Evolutionary conservation across 2,888 invertebrate genomes (phyloP).

Genomic region (Scrobipalpa costella): DNA sequence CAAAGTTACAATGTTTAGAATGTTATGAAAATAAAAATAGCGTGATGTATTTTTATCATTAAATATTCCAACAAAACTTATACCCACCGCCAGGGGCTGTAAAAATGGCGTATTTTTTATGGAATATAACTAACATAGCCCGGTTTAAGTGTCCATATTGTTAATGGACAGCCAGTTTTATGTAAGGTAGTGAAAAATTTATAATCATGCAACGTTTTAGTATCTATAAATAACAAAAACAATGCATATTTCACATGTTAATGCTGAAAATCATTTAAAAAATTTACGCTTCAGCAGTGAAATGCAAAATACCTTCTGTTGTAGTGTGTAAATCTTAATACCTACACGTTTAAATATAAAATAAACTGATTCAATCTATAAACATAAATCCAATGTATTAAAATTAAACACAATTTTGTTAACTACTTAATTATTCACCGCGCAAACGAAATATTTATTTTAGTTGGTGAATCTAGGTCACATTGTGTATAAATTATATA

Average conservation of each 20-base stretch:
- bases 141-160: slow-evolving; percentile 1
- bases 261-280: not conserved
- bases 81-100: not conserved
- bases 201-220: slow-evolving; percentile 6
- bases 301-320: not conserved
- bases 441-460: too few relatives aligned
- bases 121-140: not conserved
- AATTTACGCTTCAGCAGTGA: not conserved
- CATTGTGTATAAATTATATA: too few relatives aligned
- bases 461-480: too few relatives aligned
- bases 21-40: too few relatives aligned
- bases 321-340: too few relatives aligned
- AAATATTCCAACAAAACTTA: not conserved
- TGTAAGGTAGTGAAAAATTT: not conserved
- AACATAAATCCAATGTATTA: too few relatives aligned
- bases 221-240: not conserved
- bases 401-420: too few relatives aligned
- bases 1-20: too few relatives aligned
- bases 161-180: slow-evolving; percentile 7
- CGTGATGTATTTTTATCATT: not conserved
- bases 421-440: too few relatives aligned
- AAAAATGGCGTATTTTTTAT: not conserved
- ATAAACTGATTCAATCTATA: too few relatives aligned
- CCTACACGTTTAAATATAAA: too few relatives aligned
- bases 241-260: not conserved